phyloP scores from a whole-genome alignment of 2,797 vertebrate genomes.

The Pteronotus mesoamericanus region DNA sequence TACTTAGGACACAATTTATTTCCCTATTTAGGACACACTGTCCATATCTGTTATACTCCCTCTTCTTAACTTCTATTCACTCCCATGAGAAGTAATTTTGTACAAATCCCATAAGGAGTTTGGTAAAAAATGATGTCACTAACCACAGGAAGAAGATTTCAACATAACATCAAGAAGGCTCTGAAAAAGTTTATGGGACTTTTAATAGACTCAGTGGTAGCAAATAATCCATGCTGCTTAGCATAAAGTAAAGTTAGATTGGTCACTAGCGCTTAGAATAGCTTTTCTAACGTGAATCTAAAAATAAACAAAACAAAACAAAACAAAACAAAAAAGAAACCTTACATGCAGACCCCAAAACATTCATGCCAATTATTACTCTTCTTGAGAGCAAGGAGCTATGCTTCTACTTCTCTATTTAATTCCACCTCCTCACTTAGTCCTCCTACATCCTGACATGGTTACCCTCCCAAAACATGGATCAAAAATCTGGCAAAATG shows the following conservation, averaged over 20 bases:
- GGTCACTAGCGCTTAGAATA: not conserved
- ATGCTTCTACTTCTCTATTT: not conserved
- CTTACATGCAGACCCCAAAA: not conserved
- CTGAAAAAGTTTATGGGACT: not conserved
- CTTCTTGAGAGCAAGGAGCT: not conserved
- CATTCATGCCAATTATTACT: not conserved
- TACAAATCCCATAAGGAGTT: not conserved
- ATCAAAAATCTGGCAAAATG: not conserved
- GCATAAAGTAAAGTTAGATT: not conserved
- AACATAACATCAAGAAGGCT: not conserved
- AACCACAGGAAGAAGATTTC: not conserved
- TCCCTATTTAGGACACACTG: not conserved
- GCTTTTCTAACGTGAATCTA: not conserved
- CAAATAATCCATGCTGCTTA: not conserved
- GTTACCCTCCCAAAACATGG: not conserved
- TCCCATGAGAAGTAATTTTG: not conserved
- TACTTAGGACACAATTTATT: not conserved
- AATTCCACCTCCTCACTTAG: not conserved
- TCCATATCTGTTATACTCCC: not conserved
- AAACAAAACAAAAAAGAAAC: not conserved
- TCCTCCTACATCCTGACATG: not conserved
- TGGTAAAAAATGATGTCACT: not conserved
- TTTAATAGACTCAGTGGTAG: not conserved
- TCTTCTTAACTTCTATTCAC: not conserved
- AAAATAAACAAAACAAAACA: too few species aligned